These are phyloP conservation scores for Crotalus horridus DNA, from an alignment of 2,113 vertebrate species.

Conservation along the genomic window DNA sequence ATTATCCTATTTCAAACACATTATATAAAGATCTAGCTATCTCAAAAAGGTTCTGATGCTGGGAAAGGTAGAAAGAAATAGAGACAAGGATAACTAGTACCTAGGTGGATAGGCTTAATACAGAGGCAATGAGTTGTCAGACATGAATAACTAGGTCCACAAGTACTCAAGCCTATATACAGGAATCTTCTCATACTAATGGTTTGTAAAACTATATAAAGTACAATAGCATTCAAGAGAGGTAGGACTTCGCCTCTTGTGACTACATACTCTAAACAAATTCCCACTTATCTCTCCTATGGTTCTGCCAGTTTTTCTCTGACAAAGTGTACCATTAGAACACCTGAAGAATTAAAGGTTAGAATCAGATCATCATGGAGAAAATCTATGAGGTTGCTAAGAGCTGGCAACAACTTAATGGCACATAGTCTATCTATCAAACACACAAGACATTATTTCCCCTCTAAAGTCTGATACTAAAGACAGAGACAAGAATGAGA, in stretches of 20 bases:
- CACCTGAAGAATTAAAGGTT: not conserved
- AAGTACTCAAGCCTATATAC: too few species aligned
- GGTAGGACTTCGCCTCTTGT: not conserved
- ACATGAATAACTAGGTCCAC: too few species aligned
- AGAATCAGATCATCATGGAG: not conserved
- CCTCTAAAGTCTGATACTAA: conserved; percentile 1
- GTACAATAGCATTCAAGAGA: not conserved
- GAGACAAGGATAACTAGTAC: not conserved
- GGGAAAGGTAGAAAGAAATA: not conserved
- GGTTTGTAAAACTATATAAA: not conserved
- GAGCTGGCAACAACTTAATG: not conserved
- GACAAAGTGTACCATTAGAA: too few species aligned
- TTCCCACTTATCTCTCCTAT: not conserved
- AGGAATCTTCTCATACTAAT: too few species aligned
- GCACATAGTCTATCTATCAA: not conserved
- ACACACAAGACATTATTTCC: fast-evolving
- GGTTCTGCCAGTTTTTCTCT: not conserved
- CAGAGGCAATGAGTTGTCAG: not conserved
- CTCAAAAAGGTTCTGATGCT: not conserved
- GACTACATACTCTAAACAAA: not conserved
- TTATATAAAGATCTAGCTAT: not conserved
- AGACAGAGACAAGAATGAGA: not conserved
- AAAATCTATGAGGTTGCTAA: too few species aligned
- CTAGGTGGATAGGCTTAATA: not conserved
- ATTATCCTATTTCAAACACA: not conserved